Base-by-base conservation (phyloP, 2,797 vertebrate species). In the Manis pentadactyla region DNA sequence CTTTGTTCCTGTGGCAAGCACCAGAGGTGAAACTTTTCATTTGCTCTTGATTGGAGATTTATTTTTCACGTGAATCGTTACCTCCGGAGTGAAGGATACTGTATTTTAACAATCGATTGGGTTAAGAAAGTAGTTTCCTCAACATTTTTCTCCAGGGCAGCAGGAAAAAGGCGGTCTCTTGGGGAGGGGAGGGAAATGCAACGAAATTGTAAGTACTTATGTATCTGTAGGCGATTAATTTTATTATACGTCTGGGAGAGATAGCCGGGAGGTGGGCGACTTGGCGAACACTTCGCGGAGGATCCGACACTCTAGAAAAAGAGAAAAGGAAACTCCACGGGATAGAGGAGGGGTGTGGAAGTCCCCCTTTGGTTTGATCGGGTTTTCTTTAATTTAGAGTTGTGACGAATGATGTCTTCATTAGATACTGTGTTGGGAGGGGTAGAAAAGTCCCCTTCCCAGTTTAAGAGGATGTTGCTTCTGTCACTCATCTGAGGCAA, bases 331-430 rank as follows among this genome's bases (percentile, higher is more conserved):
- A 87, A 71, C 29, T 85, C 61, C 69, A 46, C 8, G 19, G 79
- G 57, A 17, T 81, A 34, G n/a, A 71, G 66, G 31, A 89, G 37
- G 64, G 42, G 34, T 66, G 83, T 53, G 73, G 71, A 85, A 78
- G 34, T 57, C 87, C 66, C 39, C 59, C 59, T 92, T 59, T 55
- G 75, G 83, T 92, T 90, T 75, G 83, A 55, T 51, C 79, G 3
- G 71, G 71, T 59, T 91, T 94, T 79, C 78, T 94, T 91, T 95
- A 89, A 90, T 96, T 95, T 90, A 57, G 71, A 53, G 59, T 95
- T 86, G 59, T 88, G 90, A 91, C 53, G 63, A 94, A 95, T 90
- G 87, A 94, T 88, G 73, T 93, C 94, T 96, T 96, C 87, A 94
- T 97, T 61, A 93, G 84, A 49, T 17, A 66, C 59, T 29, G 53